Base-by-base conservation (phyloP, 2,113 vertebrate genomes). In the Pseudorhombus dupliciocellatus region DNA sequence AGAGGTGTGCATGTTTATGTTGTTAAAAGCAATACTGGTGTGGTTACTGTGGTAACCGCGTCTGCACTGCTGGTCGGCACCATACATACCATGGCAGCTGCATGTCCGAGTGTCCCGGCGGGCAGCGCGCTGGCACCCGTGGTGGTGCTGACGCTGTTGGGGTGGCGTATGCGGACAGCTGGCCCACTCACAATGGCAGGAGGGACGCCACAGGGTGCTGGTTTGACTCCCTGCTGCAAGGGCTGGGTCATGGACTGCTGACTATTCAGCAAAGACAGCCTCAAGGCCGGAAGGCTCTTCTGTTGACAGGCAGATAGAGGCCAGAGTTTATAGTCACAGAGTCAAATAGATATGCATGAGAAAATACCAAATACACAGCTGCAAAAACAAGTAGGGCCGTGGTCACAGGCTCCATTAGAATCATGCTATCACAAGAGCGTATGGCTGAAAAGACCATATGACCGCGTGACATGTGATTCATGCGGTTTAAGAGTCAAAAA, bases 281-380 rank as follows among this genome's bases (percentile, higher is more conserved):
- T 92, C 85, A 96, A 84, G 72, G 95, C 95, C 61, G 95, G 95
- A 48, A 96, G 94, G 90, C 95, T 96, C 89, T 96, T 96, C 95
- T 96, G 87, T 85, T 90, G 84, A 88, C 24, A 84, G 56, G 22
- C 56, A 78, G 59, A 78, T 62, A 67, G 54, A 71, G 79, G 72
- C 30, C 65, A 84, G 44, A 75, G 76, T 63, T 88, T 79, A 64
- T 1, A 79, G 67, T 81, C 57, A 72, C 4, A 65, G 54, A 76
- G 34, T 21, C 66, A 84, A 70, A 74, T 21, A 86, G 30, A 77
- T 62, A 75, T 67, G 54, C 25, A 60, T 14, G 56, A 74, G 30
- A 60, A 70, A 73, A 68, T 12, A 28, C 3, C 25, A 68, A 5
- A 57, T 18, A 46, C 42, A 73, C 66, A 72, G 71, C 74, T 54